These are phyloP conservation scores for Meiosimyza decipiens DNA, from an alignment of 2,888 invertebrate genomes.

Conservation along the genomic window DNA sequence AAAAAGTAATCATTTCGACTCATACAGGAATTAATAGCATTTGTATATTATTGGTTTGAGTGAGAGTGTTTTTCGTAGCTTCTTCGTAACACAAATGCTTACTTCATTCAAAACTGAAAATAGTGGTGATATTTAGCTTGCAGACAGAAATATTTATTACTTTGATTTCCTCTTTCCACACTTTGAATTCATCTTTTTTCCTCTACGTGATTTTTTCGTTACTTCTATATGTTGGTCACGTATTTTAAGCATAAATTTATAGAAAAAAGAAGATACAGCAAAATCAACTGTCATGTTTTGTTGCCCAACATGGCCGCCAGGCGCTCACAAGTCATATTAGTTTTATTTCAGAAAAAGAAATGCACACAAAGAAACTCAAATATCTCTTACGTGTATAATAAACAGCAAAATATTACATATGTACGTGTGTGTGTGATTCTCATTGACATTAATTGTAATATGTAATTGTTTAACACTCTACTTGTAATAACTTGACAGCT, in stretches of 20 bases:
- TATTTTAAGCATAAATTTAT: constrained; percentile 1
- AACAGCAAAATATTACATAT: too few species aligned
- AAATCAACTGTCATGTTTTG: constrained; percentile 16
- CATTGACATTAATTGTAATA: constrained; percentile 5
- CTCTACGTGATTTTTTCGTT: background rate
- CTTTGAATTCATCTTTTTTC: background rate
- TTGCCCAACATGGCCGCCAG: constrained; percentile 9
- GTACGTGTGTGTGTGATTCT: background rate
- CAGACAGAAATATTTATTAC: background rate
- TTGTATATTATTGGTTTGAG: too few species aligned
- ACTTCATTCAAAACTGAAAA: too few species aligned
- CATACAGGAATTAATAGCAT: too few species aligned
- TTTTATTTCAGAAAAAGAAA: too few species aligned
- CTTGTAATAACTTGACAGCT: constrained; percentile 3
- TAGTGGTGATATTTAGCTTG: too few species aligned
- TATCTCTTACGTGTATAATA: too few species aligned
- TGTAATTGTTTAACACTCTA: constrained; percentile 8
- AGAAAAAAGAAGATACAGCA: background rate
- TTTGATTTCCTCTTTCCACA: constrained; percentile 5
- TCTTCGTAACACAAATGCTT: too few species aligned
- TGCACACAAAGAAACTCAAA: too few species aligned
- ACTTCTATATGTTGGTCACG: constrained; percentile 1
- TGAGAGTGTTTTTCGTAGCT: too few species aligned
- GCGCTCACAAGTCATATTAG: too few species aligned
- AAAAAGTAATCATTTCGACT: too few species aligned